phyloP scores from a whole-genome alignment of 1,140 invertebrate genomes.

The Trypoxylus dichotomus region DNA sequence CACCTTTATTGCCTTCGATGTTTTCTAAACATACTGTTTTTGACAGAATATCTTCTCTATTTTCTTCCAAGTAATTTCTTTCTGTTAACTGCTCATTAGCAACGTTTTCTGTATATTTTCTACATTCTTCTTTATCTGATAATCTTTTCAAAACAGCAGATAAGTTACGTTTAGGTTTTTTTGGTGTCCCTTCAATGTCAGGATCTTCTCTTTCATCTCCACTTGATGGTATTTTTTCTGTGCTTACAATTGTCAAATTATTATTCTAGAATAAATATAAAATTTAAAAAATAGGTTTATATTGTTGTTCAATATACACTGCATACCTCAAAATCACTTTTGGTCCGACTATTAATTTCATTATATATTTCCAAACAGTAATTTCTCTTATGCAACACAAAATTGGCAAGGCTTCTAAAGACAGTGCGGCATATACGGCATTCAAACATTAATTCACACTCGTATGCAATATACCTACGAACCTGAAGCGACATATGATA shows the following conservation, averaged over 20 bases:
- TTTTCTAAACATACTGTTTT: slow-evolving; percentile 25
- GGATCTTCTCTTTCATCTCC: background rate
- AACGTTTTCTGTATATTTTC: background rate
- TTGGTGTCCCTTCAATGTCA: background rate
- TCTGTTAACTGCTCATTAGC: background rate
- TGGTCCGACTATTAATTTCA: background rate
- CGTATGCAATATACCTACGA: slow-evolving; percentile 57
- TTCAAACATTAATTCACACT: slow-evolving; percentile 66
- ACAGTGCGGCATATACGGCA: slow-evolving; percentile 63
- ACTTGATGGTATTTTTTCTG: background rate
- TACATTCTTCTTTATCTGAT: slow-evolving; percentile 10
- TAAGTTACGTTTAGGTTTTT: background rate
- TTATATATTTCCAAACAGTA: slow-evolving; percentile 55
- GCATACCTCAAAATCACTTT: slow-evolving; percentile 21
- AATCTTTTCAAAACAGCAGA: background rate
- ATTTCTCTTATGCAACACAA: slow-evolving; percentile 62
- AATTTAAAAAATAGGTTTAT: background rate
- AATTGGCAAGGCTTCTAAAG: slow-evolving; percentile 64
- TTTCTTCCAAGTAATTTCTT: background rate
- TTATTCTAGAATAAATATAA: background rate
- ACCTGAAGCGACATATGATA: slow-evolving; percentile 50
- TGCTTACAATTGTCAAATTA: background rate
- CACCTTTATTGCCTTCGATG: slow-evolving; percentile 24
- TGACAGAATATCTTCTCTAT: background rate
- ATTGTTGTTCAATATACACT: no score